Base-by-base conservation (phyloP, 2,113 vertebrate species). In the Trematomus loennbergii region DNA sequence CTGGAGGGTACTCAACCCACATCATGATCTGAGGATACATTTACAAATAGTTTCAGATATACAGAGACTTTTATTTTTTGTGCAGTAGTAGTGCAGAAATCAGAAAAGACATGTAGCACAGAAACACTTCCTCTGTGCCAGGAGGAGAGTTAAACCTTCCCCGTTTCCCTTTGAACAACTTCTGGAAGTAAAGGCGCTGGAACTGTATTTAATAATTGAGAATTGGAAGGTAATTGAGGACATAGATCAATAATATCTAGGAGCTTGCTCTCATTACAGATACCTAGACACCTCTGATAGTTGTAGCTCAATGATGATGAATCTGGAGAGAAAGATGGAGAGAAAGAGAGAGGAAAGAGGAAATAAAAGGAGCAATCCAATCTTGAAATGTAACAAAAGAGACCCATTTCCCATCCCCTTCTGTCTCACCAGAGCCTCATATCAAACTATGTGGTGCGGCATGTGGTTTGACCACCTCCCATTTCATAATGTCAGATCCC, bases 401-500 rank as follows among this genome's bases (percentile, higher is more conserved):
- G 89, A 66, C 78, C 85, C 82, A 83, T 89, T 92, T 89, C 80
- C 84, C n/a, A 15, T 64, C 6, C 77, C 64, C 82, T 83, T 87
- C 71, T 81, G 58, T 89, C 83, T 92, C 89, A 88, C 91, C 88
- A 79, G 72, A 79, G 76, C 70, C 57, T 83, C 62, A 49, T 60
- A 83, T 90, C 75, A 88, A 86, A 87, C 75, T 82, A 72, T 70
- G 67, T 78, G 65, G 89, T 92, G 89, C 88, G 84, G 90, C 89
- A 91, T 88, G 86, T 89, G 88, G 81, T 93, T 92, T 63, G 82
- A 85, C 83, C 33, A 85, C 83, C 71, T 87, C 81, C 73, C 82
- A 85, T 92, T 93, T 93, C 81, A 87, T 88, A 87, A 93, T 93
- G 91, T 93, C 92, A 92, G 83, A 91, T 94, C 84, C 85, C 82